Conservation (phyloP, 2,888 invertebrate species). For the Colostygia pectinataria region DNA sequence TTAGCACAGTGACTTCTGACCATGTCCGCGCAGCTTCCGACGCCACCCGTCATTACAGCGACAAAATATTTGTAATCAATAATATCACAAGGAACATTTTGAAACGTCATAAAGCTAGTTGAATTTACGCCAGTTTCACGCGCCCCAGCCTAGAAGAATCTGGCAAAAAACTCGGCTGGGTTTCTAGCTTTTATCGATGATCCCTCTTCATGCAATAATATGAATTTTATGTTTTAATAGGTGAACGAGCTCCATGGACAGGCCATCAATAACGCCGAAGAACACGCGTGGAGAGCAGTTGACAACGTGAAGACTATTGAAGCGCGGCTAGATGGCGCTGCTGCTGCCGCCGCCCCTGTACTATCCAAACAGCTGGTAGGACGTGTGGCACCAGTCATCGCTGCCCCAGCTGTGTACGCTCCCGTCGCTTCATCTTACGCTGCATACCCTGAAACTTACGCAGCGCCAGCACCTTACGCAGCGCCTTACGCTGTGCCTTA, state of each 20-base stretch:
- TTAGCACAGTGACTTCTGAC: too few relatives aligned
- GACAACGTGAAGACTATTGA: conserved; percentile 71
- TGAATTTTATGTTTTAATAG: conserved; percentile 2
- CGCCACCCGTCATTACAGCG: too few relatives aligned
- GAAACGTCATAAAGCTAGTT: too few relatives aligned
- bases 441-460: conserved; percentile 7
- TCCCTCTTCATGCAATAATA: too few relatives aligned
- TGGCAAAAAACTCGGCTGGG: too few relatives aligned
- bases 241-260: conserved; percentile 69
- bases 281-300: conserved; percentile 74
- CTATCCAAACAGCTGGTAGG: conserved; percentile 68
- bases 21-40: too few relatives aligned
- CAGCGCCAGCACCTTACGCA: background rate
- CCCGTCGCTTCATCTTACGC: conserved; percentile 36
- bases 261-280: conserved; percentile 72
- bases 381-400: conserved; percentile 1
- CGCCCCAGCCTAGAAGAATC: too few relatives aligned
- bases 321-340: conserved; percentile 71
- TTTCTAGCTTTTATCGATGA: too few relatives aligned
- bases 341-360: conserved; percentile 69
- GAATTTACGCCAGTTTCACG: too few relatives aligned
- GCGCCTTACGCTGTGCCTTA: background rate
- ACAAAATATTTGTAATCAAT: too few relatives aligned
- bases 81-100: too few relatives aligned
- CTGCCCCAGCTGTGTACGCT: conserved; percentile 18